A percentile compares a stretch with the other conserved stretches of the same genome.
These are phyloP conservation scores for Nephrotoma guestfalica DNA, from an alignment of 2,888 invertebrate genomes.

Conservation along the genomic window DNA sequence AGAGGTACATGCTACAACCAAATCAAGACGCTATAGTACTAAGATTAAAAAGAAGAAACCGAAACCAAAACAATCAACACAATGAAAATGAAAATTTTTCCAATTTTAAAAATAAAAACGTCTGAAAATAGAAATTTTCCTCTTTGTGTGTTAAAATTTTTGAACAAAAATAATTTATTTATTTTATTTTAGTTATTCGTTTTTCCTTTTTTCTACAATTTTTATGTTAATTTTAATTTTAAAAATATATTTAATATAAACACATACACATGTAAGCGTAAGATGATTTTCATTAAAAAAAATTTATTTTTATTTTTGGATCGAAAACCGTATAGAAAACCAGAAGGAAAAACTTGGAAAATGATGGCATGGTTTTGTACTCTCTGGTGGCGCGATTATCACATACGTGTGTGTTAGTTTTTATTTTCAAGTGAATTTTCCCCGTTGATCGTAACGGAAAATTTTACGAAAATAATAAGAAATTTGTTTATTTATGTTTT, in stretches of 20 bases:
- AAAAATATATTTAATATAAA: not conserved
- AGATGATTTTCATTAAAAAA: not conserved
- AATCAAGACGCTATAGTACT: not conserved
- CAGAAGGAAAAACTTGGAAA: not conserved
- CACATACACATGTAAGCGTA: not conserved
- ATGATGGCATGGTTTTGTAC: not conserved
- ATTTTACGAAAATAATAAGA: not conserved
- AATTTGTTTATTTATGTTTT: not conserved
- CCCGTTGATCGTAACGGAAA: not conserved
- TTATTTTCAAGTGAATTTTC: not conserved
- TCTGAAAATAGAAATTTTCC: not conserved
- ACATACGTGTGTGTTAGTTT: not conserved
- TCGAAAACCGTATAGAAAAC: not conserved
- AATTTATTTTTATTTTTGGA: not conserved
- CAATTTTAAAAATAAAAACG: not conserved
- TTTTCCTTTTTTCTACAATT: not conserved
- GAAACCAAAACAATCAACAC: not conserved
- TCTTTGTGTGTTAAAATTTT: not conserved
- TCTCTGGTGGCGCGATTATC: not conserved
- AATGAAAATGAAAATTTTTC: not conserved
- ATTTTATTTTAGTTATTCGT: not conserved
- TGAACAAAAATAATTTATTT: not conserved
- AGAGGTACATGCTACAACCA: not conserved
- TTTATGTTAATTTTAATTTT: not conserved
- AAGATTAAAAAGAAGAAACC: not conserved